Percentiles rank a stretch among this genome's conserved stretches.
phyloP scores from a whole-genome alignment of 2,113 vertebrate genomes.

The Paedocypris sp. region DNA sequence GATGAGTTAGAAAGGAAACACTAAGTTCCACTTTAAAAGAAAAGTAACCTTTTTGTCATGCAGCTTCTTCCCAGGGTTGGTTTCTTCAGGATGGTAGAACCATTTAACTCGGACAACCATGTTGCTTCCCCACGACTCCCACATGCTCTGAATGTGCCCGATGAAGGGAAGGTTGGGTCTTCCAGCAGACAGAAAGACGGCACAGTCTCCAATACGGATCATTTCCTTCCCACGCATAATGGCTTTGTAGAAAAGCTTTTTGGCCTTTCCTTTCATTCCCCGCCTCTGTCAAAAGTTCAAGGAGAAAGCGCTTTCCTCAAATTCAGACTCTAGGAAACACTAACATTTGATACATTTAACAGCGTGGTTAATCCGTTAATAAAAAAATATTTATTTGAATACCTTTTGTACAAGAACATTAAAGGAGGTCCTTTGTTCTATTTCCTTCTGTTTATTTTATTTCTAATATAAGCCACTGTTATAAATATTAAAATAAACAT shows the following conservation, averaged over 20 bases:
- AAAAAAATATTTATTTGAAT: too few relatives aligned
- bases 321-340: too few relatives aligned
- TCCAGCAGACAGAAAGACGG: slow-evolving; percentile 89
- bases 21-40: too few relatives aligned
- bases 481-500: too few relatives aligned
- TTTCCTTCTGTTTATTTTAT: too few relatives aligned
- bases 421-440: too few relatives aligned
- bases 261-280: slow-evolving; percentile 96
- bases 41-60: slow-evolving; percentile 81
- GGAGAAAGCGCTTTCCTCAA: too few relatives aligned
- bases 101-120: slow-evolving; percentile 98
- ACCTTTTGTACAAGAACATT: too few relatives aligned
- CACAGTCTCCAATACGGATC: slow-evolving; percentile 93
- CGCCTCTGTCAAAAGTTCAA: slow-evolving; percentile 68
- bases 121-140: slow-evolving; percentile 98
- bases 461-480: too few relatives aligned
- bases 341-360: too few relatives aligned
- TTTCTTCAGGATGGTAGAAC: slow-evolving; percentile 98
- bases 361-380: too few relatives aligned
- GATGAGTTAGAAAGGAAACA: neutral
- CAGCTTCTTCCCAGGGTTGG: slow-evolving; percentile 91
- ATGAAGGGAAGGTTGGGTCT: slow-evolving; percentile 97
- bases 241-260: slow-evolving; percentile 98
- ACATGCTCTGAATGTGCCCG: slow-evolving; percentile 98
- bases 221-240: slow-evolving; percentile 93